These are phyloP conservation scores for Caenorhabditis sp. DNA, from an alignment of 2,888 invertebrate genomes.

Conservation along the genomic window DNA sequence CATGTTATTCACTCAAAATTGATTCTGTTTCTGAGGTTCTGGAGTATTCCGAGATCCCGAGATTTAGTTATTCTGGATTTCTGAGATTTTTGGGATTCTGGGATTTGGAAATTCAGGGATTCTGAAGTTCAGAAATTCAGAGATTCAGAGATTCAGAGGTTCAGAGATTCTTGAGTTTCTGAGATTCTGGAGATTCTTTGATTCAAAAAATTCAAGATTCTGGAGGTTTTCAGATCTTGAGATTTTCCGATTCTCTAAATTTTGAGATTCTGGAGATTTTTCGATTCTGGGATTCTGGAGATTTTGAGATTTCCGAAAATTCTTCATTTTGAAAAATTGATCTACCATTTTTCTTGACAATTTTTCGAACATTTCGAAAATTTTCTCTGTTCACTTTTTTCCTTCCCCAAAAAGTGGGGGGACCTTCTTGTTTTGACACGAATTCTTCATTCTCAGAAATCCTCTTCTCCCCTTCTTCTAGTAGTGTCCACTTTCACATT, in stretches of 20 bases:
- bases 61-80: no score
- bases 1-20: no score
- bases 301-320: no score
- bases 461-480: no score
- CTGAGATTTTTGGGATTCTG: no score
- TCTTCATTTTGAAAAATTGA: no score
- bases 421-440: neutral
- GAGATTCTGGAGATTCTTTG: neutral
- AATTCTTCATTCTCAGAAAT: no score
- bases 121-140: no score
- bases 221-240: neutral
- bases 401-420: conserved; percentile 9
- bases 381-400: neutral
- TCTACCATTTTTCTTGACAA: neutral
- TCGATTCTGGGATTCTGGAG: neutral
- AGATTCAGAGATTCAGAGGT: no score
- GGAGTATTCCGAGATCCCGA: no score
- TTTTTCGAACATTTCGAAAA: conserved; percentile 1
- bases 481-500: conserved; percentile 14
- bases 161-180: neutral
- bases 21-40: no score
- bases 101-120: no score
- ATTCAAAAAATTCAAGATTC: neutral
- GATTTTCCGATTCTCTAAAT: neutral
- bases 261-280: neutral